Conservation (phyloP, 92 coral and sea anemone genomes). For the Phymanthus crucifer region DNA sequence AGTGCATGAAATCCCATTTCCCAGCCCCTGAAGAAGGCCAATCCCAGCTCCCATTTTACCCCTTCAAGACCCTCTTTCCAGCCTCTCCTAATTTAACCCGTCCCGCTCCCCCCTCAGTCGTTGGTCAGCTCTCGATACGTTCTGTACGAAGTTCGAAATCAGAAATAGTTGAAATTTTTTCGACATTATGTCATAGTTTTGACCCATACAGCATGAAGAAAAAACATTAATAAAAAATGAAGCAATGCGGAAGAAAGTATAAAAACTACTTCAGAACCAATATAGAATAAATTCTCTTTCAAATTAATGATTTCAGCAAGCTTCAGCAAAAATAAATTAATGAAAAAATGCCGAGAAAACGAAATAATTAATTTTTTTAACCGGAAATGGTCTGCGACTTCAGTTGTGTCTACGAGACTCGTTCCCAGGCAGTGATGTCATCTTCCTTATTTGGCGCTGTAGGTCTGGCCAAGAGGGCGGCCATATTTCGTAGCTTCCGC, state of each 20-base stretch:
- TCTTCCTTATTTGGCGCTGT: conserved; percentile 77
- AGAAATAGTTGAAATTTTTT: background rate
- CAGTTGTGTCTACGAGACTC: conserved; percentile 26
- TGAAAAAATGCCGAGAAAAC: background rate
- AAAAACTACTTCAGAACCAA: background rate
- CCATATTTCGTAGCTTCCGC: conserved; percentile 96
- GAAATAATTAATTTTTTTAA: background rate
- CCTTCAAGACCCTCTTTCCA: background rate
- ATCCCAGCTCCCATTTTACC: background rate
- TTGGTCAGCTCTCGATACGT: too few relatives aligned
- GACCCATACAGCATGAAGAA: background rate
- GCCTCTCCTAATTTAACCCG: too few relatives aligned
- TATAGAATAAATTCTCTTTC: background rate
- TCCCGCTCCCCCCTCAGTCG: too few relatives aligned
- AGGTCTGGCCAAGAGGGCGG: conserved; percentile 88
- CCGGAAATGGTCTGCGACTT: background rate
- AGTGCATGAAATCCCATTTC: too few relatives aligned
- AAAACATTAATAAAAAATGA: background rate
- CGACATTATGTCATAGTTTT: background rate
- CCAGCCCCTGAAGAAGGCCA: background rate
- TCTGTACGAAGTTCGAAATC: background rate
- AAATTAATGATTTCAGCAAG: background rate
- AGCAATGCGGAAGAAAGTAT: background rate
- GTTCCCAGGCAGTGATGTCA: conserved; percentile 79
- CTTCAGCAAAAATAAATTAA: background rate